Evolutionary conservation across 2,888 invertebrate species (phyloP), one percentile per base, ranked within the genome.

Genomic region (Timema podura): DNA sequence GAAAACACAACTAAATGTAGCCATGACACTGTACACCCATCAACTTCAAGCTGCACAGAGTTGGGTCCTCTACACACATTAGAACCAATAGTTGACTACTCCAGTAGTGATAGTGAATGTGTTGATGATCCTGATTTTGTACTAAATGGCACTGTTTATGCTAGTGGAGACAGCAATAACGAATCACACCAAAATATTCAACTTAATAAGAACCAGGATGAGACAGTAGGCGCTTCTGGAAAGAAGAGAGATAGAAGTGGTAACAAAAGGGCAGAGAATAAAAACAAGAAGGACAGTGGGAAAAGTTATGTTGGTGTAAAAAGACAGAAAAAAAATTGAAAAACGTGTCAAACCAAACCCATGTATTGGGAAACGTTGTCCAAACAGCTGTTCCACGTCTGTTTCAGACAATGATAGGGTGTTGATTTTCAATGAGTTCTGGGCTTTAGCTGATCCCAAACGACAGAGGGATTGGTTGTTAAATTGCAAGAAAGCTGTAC

Each of bases 401-500:
- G 6, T 54, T n/a, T 54, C n/a, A 54, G 54, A 54, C 15, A 16
- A 54, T 11, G 16, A 54, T 16, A 54, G 54, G 16, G 54, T 54
- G 6, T 54, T 54, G 54, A n/a, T 54, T 54, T 8, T 54, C 54
- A 54, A 54, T 54, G n/a, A 54, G n/a, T 54, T 54, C 54, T 54
- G 54, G 9, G 54, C 15, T 54, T 54, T 54, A 54, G 54, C 7
- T 54, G 54, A 54, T 54, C 54, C 54, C 30, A 30, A 30, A 30
- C 30, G 30, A 54, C 54, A 54, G 54, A 54, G 54, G 6, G 54
- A 54, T 16, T 10, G 54, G 54, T 54, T 54, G 54, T 54, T 54
- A 54, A 54, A 54, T 13, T 54, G 54, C n/a, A 54, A 5, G n/a
- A 54, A 54, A 54, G n/a, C 54, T 54, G 2, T 2, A 54, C 54